These are phyloP conservation scores for Cichlasoma orientale DNA, from an alignment of 2,797 vertebrate genomes.

Conservation along the genomic window DNA sequence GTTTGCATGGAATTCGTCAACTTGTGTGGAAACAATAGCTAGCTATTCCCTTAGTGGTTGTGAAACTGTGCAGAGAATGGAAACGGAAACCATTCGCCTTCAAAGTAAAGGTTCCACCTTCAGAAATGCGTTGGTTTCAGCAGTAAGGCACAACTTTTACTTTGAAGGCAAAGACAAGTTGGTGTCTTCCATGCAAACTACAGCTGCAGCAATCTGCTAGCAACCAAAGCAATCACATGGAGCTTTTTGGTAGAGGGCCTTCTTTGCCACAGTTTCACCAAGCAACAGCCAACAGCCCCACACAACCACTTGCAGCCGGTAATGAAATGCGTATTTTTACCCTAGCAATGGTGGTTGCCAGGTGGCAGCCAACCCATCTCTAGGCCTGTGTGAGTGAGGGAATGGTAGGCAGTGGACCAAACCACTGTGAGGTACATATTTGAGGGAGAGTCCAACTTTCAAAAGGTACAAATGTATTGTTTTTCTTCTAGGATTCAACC, in stretches of 20 bases:
- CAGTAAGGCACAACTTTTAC: background rate
- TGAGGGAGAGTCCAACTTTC: too few species aligned
- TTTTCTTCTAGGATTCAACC: background rate
- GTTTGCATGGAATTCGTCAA: background rate
- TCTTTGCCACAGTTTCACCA: background rate
- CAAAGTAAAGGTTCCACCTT: background rate
- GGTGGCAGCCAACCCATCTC: background rate
- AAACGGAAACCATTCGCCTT: background rate
- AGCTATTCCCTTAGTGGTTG: background rate
- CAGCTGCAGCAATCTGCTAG: background rate
- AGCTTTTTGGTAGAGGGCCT: background rate
- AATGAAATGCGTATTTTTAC: background rate
- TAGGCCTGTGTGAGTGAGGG: background rate
- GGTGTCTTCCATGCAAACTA: background rate
- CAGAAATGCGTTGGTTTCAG: background rate
- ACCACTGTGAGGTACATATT: background rate
- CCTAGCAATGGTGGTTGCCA: background rate
- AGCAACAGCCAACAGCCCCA: background rate
- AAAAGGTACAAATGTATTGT: background rate
- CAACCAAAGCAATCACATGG: background rate
- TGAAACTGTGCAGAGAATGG: background rate
- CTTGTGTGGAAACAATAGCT: background rate
- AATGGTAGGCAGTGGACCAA: background rate
- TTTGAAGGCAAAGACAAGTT: background rate
- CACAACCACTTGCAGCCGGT: background rate